Evolutionary conservation across 2,113 vertebrate genomes (phyloP), one percentile per base, ranked within the genome.

Genomic region (Epinephelus fuscoguttatus): DNA sequence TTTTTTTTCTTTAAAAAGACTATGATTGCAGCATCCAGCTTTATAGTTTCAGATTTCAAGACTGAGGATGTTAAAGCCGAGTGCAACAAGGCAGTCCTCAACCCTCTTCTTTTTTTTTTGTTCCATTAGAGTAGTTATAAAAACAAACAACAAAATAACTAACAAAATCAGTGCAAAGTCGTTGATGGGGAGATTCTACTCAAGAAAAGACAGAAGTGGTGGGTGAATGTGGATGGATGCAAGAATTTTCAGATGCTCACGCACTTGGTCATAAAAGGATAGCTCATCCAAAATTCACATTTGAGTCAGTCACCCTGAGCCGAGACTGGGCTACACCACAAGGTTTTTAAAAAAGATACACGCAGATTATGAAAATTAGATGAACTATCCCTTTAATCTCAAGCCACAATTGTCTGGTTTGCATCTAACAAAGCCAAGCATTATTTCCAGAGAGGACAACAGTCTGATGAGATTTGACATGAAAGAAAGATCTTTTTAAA

Each of bases 131-230:
- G 90, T 88, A 93, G 86, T 94, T 91, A 94, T 84, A 92, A 94
- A 89, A 93, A 93, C 73, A 91, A 91, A 86, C 68, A 82, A 91
- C 53, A 81, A 82, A 84, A 92, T 47, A 91, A 96, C 94, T 47
- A 91, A 96, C 94, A 95, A 96, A 96, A 96, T 96, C 97, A 97
- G 97, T 97, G 97, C 97, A 97, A 96, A 96, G 94, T 96, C 94
- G 86, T 94, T 94, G 93, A 95, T 80, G 84, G 94, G 95, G 93
- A 95, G 91, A 94, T 91, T 92, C 95, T 95, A 93, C 84, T 94
- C 89, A 82, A 93, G 92, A 91, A 89, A 82, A 94, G 83, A 92
- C 76, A 94, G 91, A 93, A 90, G 93, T 91, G 82, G 82, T 72
- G 74, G 71, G 82, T 79, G 64, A 86, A 78, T 78, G 86, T 84